A percentile compares a stretch with the other conserved stretches of the same genome.
Conservation (phyloP, 2,113 vertebrate species). For the Percina caprodes region DNA sequence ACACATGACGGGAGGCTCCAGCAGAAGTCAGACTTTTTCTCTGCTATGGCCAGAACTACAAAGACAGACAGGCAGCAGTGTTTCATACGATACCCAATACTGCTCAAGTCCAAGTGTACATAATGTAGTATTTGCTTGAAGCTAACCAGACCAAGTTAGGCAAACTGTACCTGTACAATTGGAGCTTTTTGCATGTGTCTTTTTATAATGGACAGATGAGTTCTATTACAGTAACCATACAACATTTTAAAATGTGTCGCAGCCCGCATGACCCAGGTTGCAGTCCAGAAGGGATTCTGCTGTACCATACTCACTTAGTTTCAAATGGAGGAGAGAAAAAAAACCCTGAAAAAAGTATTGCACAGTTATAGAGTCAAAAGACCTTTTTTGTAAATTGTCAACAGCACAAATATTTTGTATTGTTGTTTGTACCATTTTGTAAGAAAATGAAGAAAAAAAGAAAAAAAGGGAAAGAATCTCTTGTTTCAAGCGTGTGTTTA, state of each 20-base stretch:
- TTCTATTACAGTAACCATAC: conserved; percentile 80
- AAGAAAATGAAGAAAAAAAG: conserved; percentile 82
- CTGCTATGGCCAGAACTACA: conserved; percentile 30
- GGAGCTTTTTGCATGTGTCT: conserved; percentile 93
- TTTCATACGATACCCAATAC: conserved; percentile 37
- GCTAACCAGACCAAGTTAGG: conserved; percentile 77
- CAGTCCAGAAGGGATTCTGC: conserved; percentile 83
- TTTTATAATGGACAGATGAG: conserved; percentile 87
- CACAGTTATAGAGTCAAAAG: conserved; percentile 83
- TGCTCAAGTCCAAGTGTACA: conserved; percentile 81
- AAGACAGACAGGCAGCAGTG: conserved; percentile 39
- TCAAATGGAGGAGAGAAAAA: conserved; percentile 71
- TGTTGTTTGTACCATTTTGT: conserved; percentile 99
- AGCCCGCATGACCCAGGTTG: conserved; percentile 90
- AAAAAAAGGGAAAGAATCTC: conserved; percentile 81
- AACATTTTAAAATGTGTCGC: conserved; percentile 82
- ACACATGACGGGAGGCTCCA: conserved; percentile 48
- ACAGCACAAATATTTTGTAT: conserved; percentile 99
- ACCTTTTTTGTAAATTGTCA: conserved; percentile 95
- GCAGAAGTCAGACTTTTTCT: conserved; percentile 47
- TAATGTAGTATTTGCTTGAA: conserved; percentile 86
- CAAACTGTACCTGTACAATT: conserved; percentile 79
- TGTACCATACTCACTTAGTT: conserved; percentile 79
- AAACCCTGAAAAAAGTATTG: conserved; percentile 77
- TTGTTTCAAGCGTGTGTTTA: conserved; percentile 92